Percentiles rank a stretch among this genome's conserved stretches.
phyloP scores from a whole-genome alignment of 2,113 vertebrate species.

The Paramormyrops kingsleyae region DNA sequence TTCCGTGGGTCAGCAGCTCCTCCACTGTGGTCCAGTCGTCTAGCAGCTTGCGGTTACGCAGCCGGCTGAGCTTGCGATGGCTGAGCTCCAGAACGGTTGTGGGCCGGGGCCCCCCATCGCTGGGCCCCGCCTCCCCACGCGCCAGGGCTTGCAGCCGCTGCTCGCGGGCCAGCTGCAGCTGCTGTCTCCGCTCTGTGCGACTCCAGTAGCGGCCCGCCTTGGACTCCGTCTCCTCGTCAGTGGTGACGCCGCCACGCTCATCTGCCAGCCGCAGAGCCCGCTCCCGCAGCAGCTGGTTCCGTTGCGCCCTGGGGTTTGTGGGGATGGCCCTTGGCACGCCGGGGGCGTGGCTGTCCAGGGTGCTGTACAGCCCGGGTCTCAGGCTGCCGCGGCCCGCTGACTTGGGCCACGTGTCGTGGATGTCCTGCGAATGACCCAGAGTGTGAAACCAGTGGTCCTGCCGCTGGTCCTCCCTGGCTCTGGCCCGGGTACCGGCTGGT shows the following conservation, averaged over 20 bases:
- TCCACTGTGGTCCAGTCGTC: slow-evolving; percentile 72
- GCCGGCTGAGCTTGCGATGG: slow-evolving; percentile 60
- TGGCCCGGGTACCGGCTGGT: slow-evolving; percentile 34
- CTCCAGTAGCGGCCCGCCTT: slow-evolving; percentile 62
- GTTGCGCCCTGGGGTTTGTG: slow-evolving; percentile 39
- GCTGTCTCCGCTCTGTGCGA: slow-evolving; percentile 59
- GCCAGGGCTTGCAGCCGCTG: slow-evolving; percentile 47
- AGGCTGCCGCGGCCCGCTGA: slow-evolving; percentile 44
- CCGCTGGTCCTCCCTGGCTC: slow-evolving; percentile 33
- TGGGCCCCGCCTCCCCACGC: slow-evolving; percentile 22
- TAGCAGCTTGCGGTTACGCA: slow-evolving; percentile 62
- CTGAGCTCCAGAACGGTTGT: slow-evolving; percentile 57
- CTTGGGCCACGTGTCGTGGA: slow-evolving; percentile 68
- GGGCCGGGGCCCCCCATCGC: slow-evolving; percentile 11
- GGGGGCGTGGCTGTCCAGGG: slow-evolving; percentile 47
- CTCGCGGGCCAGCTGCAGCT: slow-evolving; percentile 56
- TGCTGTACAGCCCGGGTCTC: slow-evolving; percentile 55
- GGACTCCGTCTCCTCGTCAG: slow-evolving; percentile 60
- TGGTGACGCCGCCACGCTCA: slow-evolving; percentile 60
- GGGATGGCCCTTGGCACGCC: slow-evolving; percentile 31
- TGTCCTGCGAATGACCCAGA: slow-evolving; percentile 49
- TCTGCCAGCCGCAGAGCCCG: slow-evolving; percentile 55
- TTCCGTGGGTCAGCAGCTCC: slow-evolving; percentile 64
- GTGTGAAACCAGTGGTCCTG: slow-evolving; percentile 39
- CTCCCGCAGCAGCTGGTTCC: slow-evolving; percentile 60